Evolutionary conservation across 2,888 invertebrate genomes (phyloP), one percentile per base, ranked within the genome.

Genomic region (Trissoscelio sp.): DNA sequence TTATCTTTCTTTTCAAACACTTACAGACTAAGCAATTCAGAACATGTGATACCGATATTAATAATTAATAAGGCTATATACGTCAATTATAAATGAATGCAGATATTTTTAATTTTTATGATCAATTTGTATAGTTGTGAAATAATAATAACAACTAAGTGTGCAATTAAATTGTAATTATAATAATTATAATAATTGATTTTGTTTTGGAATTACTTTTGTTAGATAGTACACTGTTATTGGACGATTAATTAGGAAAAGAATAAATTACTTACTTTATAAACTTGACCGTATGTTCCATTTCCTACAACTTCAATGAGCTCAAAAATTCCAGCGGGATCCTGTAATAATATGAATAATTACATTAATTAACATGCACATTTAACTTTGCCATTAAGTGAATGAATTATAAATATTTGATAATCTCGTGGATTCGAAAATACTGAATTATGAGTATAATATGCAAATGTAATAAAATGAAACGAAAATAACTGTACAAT

Each of bases 211-310:
- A n/a, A n/a, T n/a, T n/a, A n/a, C n/a, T 24, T 24, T 24, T 6
- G 24, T 24, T 24, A 24, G 24, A 24, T 24, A n/a, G n/a, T n/a
- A n/a, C n/a, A n/a, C n/a, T n/a, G n/a, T n/a, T n/a, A n/a, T n/a
- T n/a, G n/a, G n/a, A n/a, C n/a, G n/a, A n/a, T n/a, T 31, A 39
- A 28, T 51, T 62, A 37, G 28, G 12, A 37, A 3, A 46, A 24
- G 18, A 22, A 39, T 48, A 44, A 53, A 57, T n/a, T 57, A 86
- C 92, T 92, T 92, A 98, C 98, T 96, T 99, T 99, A 92, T 99
- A 99, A 78, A 99, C 99, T 94, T 99, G 99, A 87, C 99, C 99
- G 93, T 99, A 99, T 69, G 99, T 99, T 91, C 99, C 99, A 97
- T 99, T 99, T 92, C 99, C 99, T 86, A 99, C 99, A 83, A 99